Evolutionary conservation across 1,140 invertebrate species (phyloP), one percentile per base, ranked within the genome.

Genomic region (Lethrus apterus): DNA sequence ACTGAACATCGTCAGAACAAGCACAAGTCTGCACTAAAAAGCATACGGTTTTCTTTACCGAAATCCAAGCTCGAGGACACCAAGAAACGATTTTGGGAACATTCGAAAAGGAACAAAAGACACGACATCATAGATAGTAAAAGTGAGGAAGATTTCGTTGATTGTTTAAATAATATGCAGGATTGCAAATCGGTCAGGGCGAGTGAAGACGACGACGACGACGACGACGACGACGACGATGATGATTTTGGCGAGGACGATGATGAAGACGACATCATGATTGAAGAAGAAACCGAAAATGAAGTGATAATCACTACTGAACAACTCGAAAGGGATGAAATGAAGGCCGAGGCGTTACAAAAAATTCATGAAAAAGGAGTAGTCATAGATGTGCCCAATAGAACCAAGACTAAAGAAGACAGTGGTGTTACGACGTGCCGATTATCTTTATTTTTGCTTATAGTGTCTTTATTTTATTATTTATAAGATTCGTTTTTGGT

Each of bases 181-280:
- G 23, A n/a, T 26, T 7, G n/a, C 5, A 26, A 26, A 26, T 23
- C 21, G 4, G 13, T 40, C 18, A 26, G 34, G 32, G 33, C 23
- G 18, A 29, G 5, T 13, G 43, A 34, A 30, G 44, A 44, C 13
- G 17, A 26, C 9, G 43, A 50, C 8, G 46, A 52, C n/a, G 46
- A 53, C 9, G 44, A 53, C 9, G 51, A 33, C 10, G 38, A 46
- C 4, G 32, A 47, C 2, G 41, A 51, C 9, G 52, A 51, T 8
- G 35, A 51, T 13, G 19, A 26, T 7, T 44, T 38, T n/a, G 44
- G 43, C 9, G 41, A 48, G 2, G 48, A 44, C 4, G 42, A 47
- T 38, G 29, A 26, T 31, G 44, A 47, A 5, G 52, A 54, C n/a
- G 52, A 54, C 42, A 51, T 54, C 17, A 13, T 41, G 13, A 17